Conservation (phyloP, 1,140 invertebrate species). For the Zelostemma sp. region DNA sequence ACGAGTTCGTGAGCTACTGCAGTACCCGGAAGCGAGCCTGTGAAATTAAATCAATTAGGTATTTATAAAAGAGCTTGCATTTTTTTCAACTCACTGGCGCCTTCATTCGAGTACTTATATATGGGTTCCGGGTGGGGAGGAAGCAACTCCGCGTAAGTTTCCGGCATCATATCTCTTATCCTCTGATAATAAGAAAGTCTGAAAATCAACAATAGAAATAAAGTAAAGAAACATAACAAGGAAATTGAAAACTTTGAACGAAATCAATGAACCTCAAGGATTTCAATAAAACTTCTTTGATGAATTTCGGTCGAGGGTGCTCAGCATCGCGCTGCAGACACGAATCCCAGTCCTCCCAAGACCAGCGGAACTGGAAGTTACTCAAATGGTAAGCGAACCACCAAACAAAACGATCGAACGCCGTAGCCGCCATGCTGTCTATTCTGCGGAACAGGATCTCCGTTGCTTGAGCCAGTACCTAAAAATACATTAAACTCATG, state of each 20-base stretch:
- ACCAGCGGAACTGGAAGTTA: conserved; percentile 99
- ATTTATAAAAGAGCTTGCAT: conserved; percentile 10
- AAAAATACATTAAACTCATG: conserved; percentile 13
- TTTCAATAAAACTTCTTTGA: conserved; percentile 92
- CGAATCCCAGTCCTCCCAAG: conserved; percentile 96
- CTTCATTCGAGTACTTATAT: conserved; percentile 87
- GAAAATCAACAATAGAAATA: conserved; percentile 49
- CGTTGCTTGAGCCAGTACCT: conserved; percentile 94
- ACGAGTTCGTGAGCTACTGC: conserved; percentile 87
- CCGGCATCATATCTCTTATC: conserved; percentile 92
- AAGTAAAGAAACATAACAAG: neutral
- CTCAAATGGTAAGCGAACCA: conserved; percentile 99
- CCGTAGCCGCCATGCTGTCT: conserved; percentile 96
- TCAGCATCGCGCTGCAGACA: conserved; percentile 88
- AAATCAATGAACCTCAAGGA: conserved; percentile 79
- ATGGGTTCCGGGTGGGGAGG: conserved; percentile 83
- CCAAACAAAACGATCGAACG: conserved; percentile 95
- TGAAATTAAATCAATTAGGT: conserved; percentile 38
- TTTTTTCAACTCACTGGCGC: conserved; percentile 76
- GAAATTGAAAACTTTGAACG: conserved; percentile 4
- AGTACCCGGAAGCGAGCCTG: conserved; percentile 85
- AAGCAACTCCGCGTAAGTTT: conserved; percentile 85
- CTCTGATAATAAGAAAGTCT: conserved; percentile 96
- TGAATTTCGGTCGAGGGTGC: conserved; percentile 96
- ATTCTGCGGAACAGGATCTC: conserved; percentile 96